Conservation (phyloP, 2,797 vertebrate genomes). For the Neomorphus geoffroyi region DNA sequence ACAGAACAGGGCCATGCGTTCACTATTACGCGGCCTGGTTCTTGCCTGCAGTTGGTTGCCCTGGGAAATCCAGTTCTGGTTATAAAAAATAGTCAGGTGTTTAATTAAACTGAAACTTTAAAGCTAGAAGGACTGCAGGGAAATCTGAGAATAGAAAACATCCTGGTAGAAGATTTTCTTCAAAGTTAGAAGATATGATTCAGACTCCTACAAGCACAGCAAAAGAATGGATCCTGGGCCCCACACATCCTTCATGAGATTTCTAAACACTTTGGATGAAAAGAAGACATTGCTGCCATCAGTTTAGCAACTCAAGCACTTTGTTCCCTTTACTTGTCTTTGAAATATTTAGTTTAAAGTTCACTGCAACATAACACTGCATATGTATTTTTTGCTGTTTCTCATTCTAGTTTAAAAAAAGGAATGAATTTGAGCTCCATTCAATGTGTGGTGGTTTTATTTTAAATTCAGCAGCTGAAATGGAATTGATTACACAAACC, state of each 20-base stretch:
- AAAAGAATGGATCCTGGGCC: neutral
- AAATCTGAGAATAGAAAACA: neutral
- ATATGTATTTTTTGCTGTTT: neutral
- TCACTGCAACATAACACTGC: neutral
- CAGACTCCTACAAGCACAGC: neutral
- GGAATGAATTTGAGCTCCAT: neutral
- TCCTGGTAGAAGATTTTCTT: neutral
- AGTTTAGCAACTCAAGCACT: neutral
- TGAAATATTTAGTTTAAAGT: constrained; percentile 11
- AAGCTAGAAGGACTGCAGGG: neutral
- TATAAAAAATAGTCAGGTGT: neutral
- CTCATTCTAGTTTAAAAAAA: neutral
- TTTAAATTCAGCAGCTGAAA: constrained; percentile 4
- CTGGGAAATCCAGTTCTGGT: neutral
- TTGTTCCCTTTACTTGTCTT: neutral
- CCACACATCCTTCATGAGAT: neutral
- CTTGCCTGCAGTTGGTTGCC: neutral
- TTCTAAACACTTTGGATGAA: neutral
- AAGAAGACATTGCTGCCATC: neutral
- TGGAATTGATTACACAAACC: neutral
- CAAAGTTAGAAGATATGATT: neutral
- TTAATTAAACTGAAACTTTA: neutral
- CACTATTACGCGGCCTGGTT: neutral
- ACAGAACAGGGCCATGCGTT: neutral
- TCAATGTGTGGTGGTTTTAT: neutral